Evolutionary conservation across 2,888 invertebrate species (phyloP).

Genomic region (Pinctada fucata): DNA sequence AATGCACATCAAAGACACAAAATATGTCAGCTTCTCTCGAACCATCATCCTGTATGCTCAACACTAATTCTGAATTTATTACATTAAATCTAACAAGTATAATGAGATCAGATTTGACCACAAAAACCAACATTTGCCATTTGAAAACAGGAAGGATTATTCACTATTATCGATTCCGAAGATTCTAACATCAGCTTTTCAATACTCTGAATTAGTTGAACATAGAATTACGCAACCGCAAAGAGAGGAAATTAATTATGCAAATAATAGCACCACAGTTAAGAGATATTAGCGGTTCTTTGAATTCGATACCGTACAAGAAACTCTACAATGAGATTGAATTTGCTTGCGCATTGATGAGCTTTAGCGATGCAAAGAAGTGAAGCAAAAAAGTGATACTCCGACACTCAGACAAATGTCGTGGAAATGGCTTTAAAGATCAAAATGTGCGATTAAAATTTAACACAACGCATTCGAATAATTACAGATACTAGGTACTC

Average conservation of each 20-base stretch:
- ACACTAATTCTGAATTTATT: no score
- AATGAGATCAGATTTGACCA: neutral
- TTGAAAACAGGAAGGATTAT: neutral
- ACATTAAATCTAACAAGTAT: neutral
- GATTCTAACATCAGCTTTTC: neutral
- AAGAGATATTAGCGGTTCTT: neutral
- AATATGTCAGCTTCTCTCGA: no score
- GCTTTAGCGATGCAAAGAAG: neutral
- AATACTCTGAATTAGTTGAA: neutral
- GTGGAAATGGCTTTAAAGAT: neutral
- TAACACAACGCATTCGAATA: neutral
- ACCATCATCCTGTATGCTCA: no score
- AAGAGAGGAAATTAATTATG: constrained; percentile 24
- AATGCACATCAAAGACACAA: no score
- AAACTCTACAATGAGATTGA: neutral
- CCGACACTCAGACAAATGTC: neutral
- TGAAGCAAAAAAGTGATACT: neutral
- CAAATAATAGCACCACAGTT: constrained; percentile 12
- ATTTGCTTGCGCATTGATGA: neutral
- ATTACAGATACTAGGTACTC: neutral
- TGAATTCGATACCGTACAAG: neutral
- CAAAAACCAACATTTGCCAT: neutral
- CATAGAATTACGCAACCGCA: constrained; percentile 22
- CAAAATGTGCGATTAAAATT: neutral
- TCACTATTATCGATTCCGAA: neutral